A percentile compares a stretch with the other conserved stretches of the same genome.
Evolutionary conservation across 2,113 vertebrate species (phyloP).

Genomic region (Rafetus swinhoei): DNA sequence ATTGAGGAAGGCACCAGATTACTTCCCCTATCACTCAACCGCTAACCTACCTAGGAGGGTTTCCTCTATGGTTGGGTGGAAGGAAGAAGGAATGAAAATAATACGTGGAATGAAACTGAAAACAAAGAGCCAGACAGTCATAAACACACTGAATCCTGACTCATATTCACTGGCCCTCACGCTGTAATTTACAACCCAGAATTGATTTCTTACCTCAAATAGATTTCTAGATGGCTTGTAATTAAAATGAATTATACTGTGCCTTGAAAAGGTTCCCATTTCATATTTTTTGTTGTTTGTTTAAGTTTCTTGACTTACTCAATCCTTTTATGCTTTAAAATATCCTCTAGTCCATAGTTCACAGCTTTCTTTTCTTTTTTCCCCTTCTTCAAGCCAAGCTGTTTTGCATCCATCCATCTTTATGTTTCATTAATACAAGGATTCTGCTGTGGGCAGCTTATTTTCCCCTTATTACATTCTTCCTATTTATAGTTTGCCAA

Average conservation of each 20-base stretch:
- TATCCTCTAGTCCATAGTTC: conserved; percentile 5
- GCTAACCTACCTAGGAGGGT: rapidly evolving
- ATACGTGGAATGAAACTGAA: conserved; percentile 9
- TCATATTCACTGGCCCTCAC: neutral
- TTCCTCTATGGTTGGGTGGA: rapidly evolving
- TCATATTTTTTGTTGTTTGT: conserved; percentile 33
- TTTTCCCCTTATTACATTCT: neutral
- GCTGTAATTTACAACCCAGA: conserved; percentile 35
- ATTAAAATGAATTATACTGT: conserved; percentile 48
- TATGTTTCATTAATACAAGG: neutral
- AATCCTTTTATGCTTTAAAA: conserved; percentile 3
- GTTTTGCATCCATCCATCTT: neutral
- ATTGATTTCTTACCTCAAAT: conserved; percentile 62
- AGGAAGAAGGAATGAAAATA: neutral
- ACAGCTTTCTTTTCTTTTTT: neutral
- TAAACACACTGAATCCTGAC: conserved; percentile 44
- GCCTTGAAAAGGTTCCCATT: conserved; percentile 26
- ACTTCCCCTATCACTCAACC: neutral
- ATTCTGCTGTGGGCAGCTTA: neutral
- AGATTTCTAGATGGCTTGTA: conserved; percentile 58
- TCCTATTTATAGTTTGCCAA: neutral
- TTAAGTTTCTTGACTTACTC: conserved; percentile 32
- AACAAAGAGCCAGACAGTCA: conserved; percentile 42
- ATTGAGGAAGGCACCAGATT: neutral
- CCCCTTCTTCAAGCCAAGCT: neutral